Conservation (phyloP, 2,888 invertebrate genomes). For the Pheosia tremula region DNA sequence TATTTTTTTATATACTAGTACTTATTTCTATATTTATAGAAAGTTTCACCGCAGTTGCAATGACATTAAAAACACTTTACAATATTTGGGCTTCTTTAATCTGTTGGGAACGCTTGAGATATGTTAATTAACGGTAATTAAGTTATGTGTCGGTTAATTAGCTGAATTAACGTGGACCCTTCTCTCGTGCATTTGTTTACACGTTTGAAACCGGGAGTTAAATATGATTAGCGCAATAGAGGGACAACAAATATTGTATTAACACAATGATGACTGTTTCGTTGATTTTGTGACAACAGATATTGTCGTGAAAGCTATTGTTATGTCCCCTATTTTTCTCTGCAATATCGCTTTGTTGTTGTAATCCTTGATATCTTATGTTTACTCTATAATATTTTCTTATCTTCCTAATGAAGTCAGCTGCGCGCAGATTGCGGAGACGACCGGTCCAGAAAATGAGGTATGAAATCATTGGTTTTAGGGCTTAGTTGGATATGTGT, state of each 20-base stretch:
- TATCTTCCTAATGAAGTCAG: not conserved
- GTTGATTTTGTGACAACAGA: not conserved
- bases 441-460: not conserved
- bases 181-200: constrained; percentile 1
- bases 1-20: too few relatives aligned
- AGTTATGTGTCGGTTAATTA: constrained; percentile 17
- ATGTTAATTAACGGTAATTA: constrained; percentile 24
- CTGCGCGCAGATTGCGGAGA: not conserved
- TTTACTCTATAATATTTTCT: too few relatives aligned
- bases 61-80: too few relatives aligned
- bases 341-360: not conserved
- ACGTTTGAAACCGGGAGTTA: not conserved
- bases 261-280: not conserved
- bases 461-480: too few relatives aligned
- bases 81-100: not conserved
- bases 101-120: constrained; percentile 14
- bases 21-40: too few relatives aligned
- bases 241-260: not conserved
- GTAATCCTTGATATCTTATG: too few relatives aligned
- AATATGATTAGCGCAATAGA: not conserved
- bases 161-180: constrained; percentile 5
- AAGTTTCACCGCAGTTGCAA: too few relatives aligned
- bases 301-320: not conserved
- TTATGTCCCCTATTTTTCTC: not conserved
- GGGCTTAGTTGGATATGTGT: too few relatives aligned